Percentiles rank a stretch among this genome's conserved stretches.
These are phyloP conservation scores for Spizella passerina DNA, from an alignment of 2,797 vertebrate species.

Conservation along the genomic window DNA sequence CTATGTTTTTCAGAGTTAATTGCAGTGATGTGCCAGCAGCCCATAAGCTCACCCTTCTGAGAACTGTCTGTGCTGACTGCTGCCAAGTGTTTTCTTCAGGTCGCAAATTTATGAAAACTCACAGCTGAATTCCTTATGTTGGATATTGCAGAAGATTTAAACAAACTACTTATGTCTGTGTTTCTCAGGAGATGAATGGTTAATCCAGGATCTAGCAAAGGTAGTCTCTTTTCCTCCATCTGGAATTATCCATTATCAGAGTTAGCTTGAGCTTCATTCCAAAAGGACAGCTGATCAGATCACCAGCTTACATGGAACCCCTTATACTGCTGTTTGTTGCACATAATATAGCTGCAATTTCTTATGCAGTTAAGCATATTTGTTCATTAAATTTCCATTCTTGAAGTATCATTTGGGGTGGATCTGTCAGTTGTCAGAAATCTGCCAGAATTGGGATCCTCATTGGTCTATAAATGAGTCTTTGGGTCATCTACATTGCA, in stretches of 20 bases:
- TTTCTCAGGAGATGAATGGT: background rate
- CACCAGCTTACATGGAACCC: background rate
- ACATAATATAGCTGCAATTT: background rate
- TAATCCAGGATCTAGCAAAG: background rate
- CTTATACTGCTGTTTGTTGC: background rate
- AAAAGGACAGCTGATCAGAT: background rate
- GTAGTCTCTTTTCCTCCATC: background rate
- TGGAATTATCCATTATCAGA: background rate
- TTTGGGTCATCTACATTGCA: background rate
- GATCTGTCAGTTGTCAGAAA: background rate
- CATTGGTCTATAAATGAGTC: fast-evolving
- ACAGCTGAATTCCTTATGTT: background rate
- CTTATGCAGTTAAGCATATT: background rate
- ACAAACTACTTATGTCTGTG: background rate
- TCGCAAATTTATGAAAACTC: background rate
- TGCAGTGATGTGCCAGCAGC: background rate
- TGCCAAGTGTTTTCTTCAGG: background rate
- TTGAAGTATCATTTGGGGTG: background rate
- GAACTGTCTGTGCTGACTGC: background rate
- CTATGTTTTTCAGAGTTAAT: background rate
- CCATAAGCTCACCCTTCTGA: background rate
- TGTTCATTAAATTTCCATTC: background rate
- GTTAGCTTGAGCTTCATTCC: background rate
- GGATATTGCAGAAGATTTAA: background rate
- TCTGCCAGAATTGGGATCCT: background rate